phyloP scores from a whole-genome alignment of 2,113 vertebrate species.

The Sapayoa aenigma region DNA sequence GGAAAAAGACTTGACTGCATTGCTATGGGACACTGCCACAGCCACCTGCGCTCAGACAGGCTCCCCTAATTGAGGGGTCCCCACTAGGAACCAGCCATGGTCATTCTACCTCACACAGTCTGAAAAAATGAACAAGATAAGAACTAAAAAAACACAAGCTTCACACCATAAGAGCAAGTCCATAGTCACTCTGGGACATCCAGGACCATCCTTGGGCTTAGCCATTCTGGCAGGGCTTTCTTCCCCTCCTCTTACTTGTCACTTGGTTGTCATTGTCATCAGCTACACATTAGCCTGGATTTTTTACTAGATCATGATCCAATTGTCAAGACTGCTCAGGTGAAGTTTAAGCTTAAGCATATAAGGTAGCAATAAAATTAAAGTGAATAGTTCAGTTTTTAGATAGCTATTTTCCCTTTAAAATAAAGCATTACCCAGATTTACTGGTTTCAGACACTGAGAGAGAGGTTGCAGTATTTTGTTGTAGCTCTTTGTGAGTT shows the following conservation, averaged over 20 bases:
- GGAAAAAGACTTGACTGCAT: background rate
- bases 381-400: background rate
- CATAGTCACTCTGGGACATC: background rate
- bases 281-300: background rate
- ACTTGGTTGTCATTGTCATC: background rate
- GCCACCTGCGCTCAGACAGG: background rate
- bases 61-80: too few species aligned
- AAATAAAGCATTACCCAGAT: background rate
- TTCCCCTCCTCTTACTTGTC: background rate
- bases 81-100: rapidly evolving
- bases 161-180: background rate
- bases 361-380: background rate
- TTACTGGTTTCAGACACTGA: background rate
- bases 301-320: background rate
- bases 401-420: background rate
- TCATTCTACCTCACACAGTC: background rate
- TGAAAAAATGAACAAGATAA: background rate
- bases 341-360: background rate
- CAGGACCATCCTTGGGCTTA: background rate
- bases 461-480: background rate
- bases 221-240: background rate
- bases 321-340: background rate
- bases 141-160: background rate
- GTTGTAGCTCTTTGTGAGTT: background rate
- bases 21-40: background rate